Base-by-base conservation (phyloP, 1,140 invertebrate genomes). In the Apis florea region DNA sequence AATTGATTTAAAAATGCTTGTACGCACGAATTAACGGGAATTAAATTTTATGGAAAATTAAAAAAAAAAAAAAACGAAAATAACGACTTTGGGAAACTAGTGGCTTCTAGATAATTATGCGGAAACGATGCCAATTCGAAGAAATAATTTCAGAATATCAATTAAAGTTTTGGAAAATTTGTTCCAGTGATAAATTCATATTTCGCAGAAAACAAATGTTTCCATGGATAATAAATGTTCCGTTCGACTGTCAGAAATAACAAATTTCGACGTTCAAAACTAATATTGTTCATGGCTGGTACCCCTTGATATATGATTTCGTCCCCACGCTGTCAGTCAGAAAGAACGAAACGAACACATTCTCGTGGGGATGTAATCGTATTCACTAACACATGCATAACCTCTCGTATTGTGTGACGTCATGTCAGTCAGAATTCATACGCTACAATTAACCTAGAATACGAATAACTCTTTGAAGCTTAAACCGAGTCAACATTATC, bases 341-440 rank as follows among this genome's bases (percentile, higher is more conserved):
- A 47, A 58, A 21, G 26, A 72, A 58, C 54, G 70, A 72, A 58
- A 72, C 58, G 15, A 58, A 72, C 31, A 72, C 31, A 72, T 40
- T 47, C 70, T 51, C 31, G 12, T 21, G 70, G 13, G 70, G 11
- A 3, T 5, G 54, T 72, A 58, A 58, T 72, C 54, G n/a, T 58
- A 72, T 72, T 72, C 54, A 11, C 70, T 21, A 21, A 72, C 53
- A 72, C 54, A 47, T 58, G 31, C 31, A 40, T 40, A 40, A 40
- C 31, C 31, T 40, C 6, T 40, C 31, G 15, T 47, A 21, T 58
- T 31, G 70, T 26, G 19, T 9, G 12, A 58, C 8, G 31, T 40
- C 54, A 72, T 31, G 70, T 58, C 70, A 72, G 54, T 72, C 53
- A 40, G 31, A 72, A 58, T 47, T 58, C 21, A 54, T 15, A 71